Evolutionary conservation across 2,113 vertebrate genomes (phyloP).

Genomic region (Colaptes auratus): DNA sequence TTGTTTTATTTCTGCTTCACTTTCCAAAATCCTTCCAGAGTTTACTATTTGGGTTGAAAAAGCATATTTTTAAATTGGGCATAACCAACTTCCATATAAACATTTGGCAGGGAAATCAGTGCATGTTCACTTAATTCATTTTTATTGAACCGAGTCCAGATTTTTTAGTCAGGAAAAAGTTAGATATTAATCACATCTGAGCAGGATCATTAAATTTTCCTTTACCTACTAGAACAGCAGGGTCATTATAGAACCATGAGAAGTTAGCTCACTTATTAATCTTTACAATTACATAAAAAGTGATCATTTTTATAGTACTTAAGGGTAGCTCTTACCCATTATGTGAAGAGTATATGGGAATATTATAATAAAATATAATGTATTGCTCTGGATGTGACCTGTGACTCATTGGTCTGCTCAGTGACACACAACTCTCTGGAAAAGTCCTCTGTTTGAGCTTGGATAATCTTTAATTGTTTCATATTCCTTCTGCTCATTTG

Average conservation of each 20-base stretch:
- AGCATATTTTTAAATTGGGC: constrained; percentile 72
- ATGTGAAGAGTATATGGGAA: constrained; percentile 44
- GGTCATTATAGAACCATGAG: constrained; percentile 74
- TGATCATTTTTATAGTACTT: constrained; percentile 74
- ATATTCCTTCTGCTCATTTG: not conserved
- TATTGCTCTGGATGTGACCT: constrained; percentile 69
- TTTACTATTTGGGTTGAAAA: constrained; percentile 66
- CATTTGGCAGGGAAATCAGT: constrained; percentile 66
- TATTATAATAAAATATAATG: constrained; percentile 55
- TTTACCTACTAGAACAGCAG: constrained; percentile 71
- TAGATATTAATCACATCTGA: constrained; percentile 77
- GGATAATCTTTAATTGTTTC: constrained; percentile 65
- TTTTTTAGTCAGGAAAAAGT: constrained; percentile 71
- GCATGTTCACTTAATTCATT: constrained; percentile 75
- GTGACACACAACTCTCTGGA: constrained; percentile 17
- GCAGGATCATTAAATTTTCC: constrained; percentile 72
- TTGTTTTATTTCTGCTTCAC: constrained; percentile 55
- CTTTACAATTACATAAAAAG: constrained; percentile 75
- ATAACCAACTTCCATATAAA: constrained; percentile 68
- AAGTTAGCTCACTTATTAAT: constrained; percentile 74
- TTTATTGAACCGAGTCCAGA: constrained; percentile 77
- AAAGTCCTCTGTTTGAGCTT: constrained; percentile 55
- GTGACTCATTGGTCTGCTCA: constrained; percentile 58
- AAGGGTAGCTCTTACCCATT: constrained; percentile 67
- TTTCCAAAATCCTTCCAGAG: constrained; percentile 52